A percentile compares a stretch with the other conserved stretches of the same genome.
Evolutionary conservation across 2,797 vertebrate species (phyloP).

Genomic region (Sebastes kiyomatsui): DNA sequence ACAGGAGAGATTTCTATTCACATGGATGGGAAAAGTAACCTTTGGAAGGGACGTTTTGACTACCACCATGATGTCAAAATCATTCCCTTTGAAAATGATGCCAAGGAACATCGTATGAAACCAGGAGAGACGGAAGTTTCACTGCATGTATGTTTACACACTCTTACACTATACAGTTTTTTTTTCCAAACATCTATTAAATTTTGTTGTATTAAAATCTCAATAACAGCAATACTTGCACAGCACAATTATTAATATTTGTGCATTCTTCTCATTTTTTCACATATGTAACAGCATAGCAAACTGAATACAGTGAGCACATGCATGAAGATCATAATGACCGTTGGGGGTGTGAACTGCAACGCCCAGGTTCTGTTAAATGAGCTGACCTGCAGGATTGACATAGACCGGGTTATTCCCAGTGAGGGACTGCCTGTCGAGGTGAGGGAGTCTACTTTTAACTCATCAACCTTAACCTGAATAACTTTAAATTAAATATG

Average conservation of each 20-base stretch:
- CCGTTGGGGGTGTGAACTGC: slow-evolving; percentile 85
- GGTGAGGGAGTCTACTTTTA: slow-evolving; percentile 72
- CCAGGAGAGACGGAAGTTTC: slow-evolving; percentile 85
- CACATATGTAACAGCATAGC: slow-evolving; percentile 80
- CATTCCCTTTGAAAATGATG: slow-evolving; percentile 79
- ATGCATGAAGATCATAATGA: slow-evolving; percentile 91
- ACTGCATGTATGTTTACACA: slow-evolving; percentile 83
- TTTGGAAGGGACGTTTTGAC: slow-evolving; percentile 74
- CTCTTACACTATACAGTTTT: background rate
- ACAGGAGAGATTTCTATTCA: slow-evolving; percentile 81
- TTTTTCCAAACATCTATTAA: background rate
- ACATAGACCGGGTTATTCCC: slow-evolving; percentile 81
- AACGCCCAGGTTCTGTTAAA: slow-evolving; percentile 85
- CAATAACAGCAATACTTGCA: background rate
- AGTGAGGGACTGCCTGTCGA: slow-evolving; percentile 78
- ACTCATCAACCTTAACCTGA: background rate
- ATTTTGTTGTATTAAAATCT: background rate
- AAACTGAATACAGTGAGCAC: slow-evolving; percentile 82
- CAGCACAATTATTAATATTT: background rate
- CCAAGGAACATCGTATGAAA: slow-evolving; percentile 75
- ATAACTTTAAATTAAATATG: background rate
- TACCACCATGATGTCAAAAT: slow-evolving; percentile 82
- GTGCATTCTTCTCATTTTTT: background rate
- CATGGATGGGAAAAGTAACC: slow-evolving; percentile 80
- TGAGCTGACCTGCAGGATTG: slow-evolving; percentile 90